phyloP scores from a whole-genome alignment of 2,113 vertebrate genomes.

The Oryzias celebensis region DNA sequence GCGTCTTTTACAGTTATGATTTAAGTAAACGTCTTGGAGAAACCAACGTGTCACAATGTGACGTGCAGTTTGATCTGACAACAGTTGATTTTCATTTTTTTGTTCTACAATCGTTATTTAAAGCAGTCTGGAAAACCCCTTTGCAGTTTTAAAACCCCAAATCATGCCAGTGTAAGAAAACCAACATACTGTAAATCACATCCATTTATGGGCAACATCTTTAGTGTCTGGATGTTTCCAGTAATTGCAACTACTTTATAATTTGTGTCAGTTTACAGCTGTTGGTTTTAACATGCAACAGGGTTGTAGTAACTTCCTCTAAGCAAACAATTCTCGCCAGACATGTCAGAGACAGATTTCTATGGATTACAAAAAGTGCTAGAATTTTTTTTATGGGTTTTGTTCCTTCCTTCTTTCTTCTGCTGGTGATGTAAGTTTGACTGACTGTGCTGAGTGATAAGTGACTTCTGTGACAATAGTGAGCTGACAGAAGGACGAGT shows the following conservation, averaged over 20 bases:
- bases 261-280: background rate
- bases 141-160: background rate
- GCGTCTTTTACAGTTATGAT: no score
- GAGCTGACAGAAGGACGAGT: conserved; percentile 55
- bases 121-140: background rate
- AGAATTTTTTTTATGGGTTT: background rate
- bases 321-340: background rate
- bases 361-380: conserved; percentile 2
- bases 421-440: conserved; percentile 33
- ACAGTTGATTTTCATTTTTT: conserved; percentile 1
- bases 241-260: no score
- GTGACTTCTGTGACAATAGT: conserved; percentile 62
- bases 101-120: conserved; percentile 2
- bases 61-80: conserved; percentile 6
- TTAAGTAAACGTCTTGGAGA: no score
- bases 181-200: no score
- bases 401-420: background rate
- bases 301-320: background rate
- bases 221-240: no score
- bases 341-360: conserved; percentile 12
- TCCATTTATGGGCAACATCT: no score
- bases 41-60: background rate
- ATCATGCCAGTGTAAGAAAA: no score
- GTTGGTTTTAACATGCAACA: background rate
- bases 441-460: conserved; percentile 46